Percentiles rank a stretch among this genome's conserved stretches.
Conservation (phyloP, 37 sponge, comb jelly and placozoan genomes). For the Chondrilla cf. caribensis region DNA sequence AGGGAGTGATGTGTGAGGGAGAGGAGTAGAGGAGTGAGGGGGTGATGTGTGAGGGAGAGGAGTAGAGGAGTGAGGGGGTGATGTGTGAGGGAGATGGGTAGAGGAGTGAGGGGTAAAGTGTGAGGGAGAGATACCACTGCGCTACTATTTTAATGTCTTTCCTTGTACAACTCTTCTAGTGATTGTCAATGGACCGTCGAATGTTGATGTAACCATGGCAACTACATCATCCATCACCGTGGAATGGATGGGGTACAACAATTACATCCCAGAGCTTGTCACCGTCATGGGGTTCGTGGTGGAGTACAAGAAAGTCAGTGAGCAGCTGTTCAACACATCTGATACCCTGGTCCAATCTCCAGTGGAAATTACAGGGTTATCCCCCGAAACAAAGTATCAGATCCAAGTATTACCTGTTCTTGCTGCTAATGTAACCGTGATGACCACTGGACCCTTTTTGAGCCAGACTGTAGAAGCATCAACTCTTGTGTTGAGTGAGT, state of each 20-base stretch:
- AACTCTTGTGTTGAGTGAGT: not conserved
- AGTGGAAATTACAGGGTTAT: slow-evolving; percentile 1
- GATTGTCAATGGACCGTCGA: not conserved
- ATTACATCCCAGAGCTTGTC: not conserved
- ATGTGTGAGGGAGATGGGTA: too few species aligned
- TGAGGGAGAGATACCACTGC: too few species aligned
- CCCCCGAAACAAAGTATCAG: not conserved
- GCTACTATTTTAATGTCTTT: too few species aligned
- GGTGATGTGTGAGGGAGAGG: too few species aligned
- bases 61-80: too few species aligned
- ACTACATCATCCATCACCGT: not conserved
- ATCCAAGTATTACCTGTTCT: not conserved
- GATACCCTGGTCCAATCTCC: not conserved
- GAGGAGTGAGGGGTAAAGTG: too few species aligned
- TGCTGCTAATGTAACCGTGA: not conserved
- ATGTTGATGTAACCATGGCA: not conserved
- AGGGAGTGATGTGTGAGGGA: too few species aligned
- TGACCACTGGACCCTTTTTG: not conserved
- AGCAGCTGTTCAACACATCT: not conserved
- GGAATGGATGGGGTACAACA: not conserved
- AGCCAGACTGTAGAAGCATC: not conserved
- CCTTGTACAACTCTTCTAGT: not conserved
- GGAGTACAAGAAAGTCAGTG: not conserved
- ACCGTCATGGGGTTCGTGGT: not conserved
- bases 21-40: too few species aligned